Evolutionary conservation across 1,140 invertebrate genomes (phyloP).

Genomic region (Venustaconcha ellipsiformis): DNA sequence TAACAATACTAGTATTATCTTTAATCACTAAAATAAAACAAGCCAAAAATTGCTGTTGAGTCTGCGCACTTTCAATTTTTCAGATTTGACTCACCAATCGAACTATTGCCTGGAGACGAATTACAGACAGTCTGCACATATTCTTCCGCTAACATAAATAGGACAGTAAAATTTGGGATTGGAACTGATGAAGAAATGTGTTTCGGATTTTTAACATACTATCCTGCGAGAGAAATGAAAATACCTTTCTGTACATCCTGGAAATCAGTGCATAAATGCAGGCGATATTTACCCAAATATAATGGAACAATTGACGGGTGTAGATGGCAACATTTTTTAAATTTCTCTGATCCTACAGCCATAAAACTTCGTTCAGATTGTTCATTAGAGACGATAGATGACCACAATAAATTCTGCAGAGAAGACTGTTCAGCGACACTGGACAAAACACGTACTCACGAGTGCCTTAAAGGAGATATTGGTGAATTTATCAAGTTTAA

Average conservation of each 20-base stretch:
- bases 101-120: conserved; percentile 42
- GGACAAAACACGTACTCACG: too few species aligned
- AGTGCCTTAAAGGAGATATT: too few species aligned
- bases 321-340: conserved; percentile 19
- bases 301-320: conserved; percentile 13
- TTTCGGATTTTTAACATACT: conserved; percentile 42
- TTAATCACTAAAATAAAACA: not conserved
- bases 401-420: too few species aligned
- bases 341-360: too few species aligned
- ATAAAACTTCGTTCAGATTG: too few species aligned
- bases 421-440: too few species aligned
- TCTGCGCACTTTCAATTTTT: not conserved
- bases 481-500: too few species aligned
- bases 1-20: not conserved
- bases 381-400: too few species aligned
- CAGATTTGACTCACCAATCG: conserved; percentile 42
- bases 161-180: conserved; percentile 31
- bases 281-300: conserved; percentile 15
- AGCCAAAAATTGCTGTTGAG: not conserved
- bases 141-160: conserved; percentile 21
- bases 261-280: conserved; percentile 21
- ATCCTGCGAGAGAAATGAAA: conserved; percentile 23
- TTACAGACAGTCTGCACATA: conserved; percentile 42
- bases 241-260: conserved; percentile 10
- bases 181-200: conserved; percentile 53